phyloP scores from a whole-genome alignment of 2,888 invertebrate species.

The Mesorhabditis sp. region DNA sequence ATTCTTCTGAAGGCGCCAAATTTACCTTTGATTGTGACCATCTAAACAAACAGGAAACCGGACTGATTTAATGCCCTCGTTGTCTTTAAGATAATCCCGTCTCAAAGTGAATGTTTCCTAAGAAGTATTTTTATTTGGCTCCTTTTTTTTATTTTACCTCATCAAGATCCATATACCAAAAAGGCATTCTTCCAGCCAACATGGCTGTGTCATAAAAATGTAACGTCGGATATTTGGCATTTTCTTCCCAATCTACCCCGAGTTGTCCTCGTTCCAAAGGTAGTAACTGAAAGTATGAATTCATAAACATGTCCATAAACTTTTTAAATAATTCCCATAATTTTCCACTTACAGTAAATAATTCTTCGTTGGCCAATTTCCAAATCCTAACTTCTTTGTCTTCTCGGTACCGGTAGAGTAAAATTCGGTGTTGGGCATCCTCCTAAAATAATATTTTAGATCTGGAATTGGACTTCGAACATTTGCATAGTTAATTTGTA shows the following conservation, averaged over 20 bases:
- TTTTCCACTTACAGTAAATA: too few relatives aligned
- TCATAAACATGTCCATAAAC: not conserved
- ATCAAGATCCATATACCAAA: not conserved
- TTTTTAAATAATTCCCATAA: too few relatives aligned
- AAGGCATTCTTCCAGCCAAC: not conserved
- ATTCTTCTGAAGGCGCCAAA: not conserved
- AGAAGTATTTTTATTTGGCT: not conserved
- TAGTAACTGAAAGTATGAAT: not conserved
- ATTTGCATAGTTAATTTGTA: too few relatives aligned
- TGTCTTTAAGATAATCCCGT: not conserved
- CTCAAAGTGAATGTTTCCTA: not conserved
- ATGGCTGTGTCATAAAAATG: not conserved
- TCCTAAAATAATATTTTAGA: too few relatives aligned
- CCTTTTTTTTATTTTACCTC: not conserved
- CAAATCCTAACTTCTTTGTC: too few relatives aligned
- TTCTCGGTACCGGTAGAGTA: too few relatives aligned
- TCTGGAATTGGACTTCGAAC: too few relatives aligned
- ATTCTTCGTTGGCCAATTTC: too few relatives aligned
- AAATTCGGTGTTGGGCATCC: too few relatives aligned
- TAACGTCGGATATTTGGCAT: not conserved
- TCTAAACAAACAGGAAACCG: slow-evolving; percentile 1
- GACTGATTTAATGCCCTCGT: not conserved
- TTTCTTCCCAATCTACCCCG: not conserved
- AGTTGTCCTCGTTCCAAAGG: not conserved
- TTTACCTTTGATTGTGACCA: not conserved